These are phyloP conservation scores for Lichenostomus cassidix DNA, from an alignment of 2,113 vertebrate genomes.

Conservation along the genomic window DNA sequence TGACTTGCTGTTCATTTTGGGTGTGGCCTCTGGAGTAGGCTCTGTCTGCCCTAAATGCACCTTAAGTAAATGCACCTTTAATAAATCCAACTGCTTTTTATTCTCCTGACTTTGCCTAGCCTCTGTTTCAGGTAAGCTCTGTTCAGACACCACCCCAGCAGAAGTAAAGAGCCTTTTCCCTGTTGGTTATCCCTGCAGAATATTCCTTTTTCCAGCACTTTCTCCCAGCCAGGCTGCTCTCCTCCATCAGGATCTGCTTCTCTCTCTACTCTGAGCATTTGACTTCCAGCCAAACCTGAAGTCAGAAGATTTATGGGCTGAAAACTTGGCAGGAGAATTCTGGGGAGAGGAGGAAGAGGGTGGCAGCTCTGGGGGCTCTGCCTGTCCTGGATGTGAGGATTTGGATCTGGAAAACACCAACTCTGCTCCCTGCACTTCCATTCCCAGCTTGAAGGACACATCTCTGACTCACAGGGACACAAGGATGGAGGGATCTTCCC, in stretches of 20 bases:
- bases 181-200: not conserved
- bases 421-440: not conserved
- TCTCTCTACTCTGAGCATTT: not conserved
- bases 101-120: too few species aligned
- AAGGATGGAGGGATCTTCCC: not conserved
- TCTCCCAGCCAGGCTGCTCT: not conserved
- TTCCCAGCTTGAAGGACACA: not conserved
- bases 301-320: not conserved
- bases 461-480: rapidly evolving
- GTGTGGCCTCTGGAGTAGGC: too few species aligned
- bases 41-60: too few species aligned
- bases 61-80: too few species aligned
- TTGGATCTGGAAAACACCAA: not conserved
- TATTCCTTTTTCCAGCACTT: rapidly evolving
- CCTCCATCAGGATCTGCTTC: not conserved
- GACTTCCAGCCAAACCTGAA: not conserved
- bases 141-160: not conserved
- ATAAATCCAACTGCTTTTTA: too few species aligned
- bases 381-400: not conserved
- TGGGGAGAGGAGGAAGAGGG: not conserved
- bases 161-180: not conserved
- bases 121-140: too few species aligned
- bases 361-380: not conserved
- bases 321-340: not conserved
- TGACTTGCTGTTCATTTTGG: too few species aligned